phyloP scores from a whole-genome alignment of 2,888 invertebrate genomes.

The Fragum sueziense region DNA sequence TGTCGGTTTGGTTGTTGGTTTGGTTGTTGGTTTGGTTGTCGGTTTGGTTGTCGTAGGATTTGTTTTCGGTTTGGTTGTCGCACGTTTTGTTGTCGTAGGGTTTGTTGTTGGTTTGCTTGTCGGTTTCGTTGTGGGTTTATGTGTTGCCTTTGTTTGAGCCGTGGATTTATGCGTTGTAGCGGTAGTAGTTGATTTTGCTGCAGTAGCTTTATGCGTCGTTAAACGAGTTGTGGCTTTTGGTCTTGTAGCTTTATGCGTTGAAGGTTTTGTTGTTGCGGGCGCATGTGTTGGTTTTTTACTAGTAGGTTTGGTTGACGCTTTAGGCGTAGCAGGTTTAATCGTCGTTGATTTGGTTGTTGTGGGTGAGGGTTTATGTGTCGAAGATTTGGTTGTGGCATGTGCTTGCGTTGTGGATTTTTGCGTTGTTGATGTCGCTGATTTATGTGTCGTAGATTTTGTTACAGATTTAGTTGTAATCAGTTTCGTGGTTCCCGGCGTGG shows the following conservation, averaged over 20 bases:
- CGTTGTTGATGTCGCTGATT: conserved; percentile 10
- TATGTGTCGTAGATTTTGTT: conserved; percentile 11
- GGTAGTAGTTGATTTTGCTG: background rate
- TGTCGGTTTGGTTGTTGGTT: background rate
- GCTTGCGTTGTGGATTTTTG: conserved; percentile 6
- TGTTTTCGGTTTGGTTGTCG: background rate
- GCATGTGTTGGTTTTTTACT: too few species aligned
- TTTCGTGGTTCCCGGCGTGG: background rate
- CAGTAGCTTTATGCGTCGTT: background rate
- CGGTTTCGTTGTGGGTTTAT: background rate
- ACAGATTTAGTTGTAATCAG: background rate
- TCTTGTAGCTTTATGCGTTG: conserved; percentile 19
- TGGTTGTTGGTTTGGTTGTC: background rate
- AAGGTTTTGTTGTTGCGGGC: background rate
- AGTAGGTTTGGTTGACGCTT: background rate
- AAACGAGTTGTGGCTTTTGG: conserved; percentile 9
- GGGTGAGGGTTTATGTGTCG: conserved; percentile 6
- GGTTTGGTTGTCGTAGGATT: conserved; percentile 3
- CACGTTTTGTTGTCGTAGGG: background rate
- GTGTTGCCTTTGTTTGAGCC: background rate
- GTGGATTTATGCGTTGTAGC: conserved; percentile 4
- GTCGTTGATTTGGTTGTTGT: conserved; percentile 1
- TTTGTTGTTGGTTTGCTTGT: background rate
- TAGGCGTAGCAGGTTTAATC: conserved; percentile 5
- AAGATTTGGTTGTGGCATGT: conserved; percentile 3